A percentile compares a stretch with the other conserved stretches of the same genome.
These are phyloP conservation scores for Oenanthe melanoleuca DNA, from an alignment of 2,113 vertebrate species.

Conservation along the genomic window DNA sequence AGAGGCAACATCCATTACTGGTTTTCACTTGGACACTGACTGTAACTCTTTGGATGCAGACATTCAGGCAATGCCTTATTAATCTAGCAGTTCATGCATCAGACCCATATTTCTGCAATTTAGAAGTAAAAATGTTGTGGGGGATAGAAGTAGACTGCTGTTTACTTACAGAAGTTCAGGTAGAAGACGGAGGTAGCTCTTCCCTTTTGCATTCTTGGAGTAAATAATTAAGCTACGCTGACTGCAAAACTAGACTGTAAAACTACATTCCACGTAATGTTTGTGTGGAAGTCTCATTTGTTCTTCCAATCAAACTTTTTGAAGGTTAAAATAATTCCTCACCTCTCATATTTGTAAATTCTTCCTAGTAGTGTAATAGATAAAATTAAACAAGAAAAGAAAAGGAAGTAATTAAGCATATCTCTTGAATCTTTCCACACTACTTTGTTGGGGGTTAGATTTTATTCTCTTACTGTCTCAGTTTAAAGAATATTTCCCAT, in stretches of 20 bases:
- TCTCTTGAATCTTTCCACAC: neutral
- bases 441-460: no score
- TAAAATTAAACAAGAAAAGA: neutral
- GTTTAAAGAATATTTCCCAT: no score
- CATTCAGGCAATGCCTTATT: neutral
- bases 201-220: neutral
- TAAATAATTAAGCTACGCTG: neutral
- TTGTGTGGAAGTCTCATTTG: neutral
- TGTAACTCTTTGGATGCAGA: neutral
- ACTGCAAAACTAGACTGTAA: neutral
- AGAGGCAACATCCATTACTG: neutral
- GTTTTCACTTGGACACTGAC: neutral
- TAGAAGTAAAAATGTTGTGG: neutral
- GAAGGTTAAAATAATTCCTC: neutral
- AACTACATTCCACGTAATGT: neutral
- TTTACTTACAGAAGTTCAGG: neutral
- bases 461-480: no score
- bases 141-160: neutral
- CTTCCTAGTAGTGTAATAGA: neutral
- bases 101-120: neutral
- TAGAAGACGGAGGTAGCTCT: neutral
- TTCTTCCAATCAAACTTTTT: neutral
- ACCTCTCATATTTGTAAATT: neutral
- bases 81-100: neutral
- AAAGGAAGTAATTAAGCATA: neutral